These are phyloP conservation scores for Acholoe squamosa DNA, from an alignment of 2,888 invertebrate genomes.

Conservation along the genomic window DNA sequence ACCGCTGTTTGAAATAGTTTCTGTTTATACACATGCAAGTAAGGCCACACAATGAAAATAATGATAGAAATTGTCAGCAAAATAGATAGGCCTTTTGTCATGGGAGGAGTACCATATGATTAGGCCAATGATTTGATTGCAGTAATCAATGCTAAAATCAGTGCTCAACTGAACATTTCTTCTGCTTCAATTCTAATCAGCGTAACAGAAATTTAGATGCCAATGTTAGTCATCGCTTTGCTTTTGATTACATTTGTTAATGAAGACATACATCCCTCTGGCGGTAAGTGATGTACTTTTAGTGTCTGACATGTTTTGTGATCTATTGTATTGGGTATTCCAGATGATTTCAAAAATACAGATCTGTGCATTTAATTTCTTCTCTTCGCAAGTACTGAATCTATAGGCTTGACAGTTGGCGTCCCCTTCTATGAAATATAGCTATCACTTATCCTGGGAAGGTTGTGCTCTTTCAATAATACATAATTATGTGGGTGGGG, in stretches of 20 bases:
- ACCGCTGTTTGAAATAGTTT: neutral
- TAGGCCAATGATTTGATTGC: too few relatives aligned
- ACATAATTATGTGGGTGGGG: too few relatives aligned
- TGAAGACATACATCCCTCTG: neutral
- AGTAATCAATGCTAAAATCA: too few relatives aligned
- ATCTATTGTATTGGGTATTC: neutral
- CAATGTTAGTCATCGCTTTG: slow-evolving; percentile 7
- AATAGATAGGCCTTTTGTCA: too few relatives aligned
- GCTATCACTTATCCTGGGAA: too few relatives aligned
- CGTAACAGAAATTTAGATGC: neutral
- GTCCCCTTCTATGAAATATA: too few relatives aligned
- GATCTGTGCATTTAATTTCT: neutral
- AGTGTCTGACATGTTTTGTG: slow-evolving; percentile 1
- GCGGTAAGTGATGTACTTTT: slow-evolving; percentile 39
- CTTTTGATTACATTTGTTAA: neutral
- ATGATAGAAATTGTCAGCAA: too few relatives aligned
- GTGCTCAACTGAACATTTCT: too few relatives aligned
- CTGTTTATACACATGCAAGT: neutral
- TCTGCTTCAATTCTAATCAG: too few relatives aligned
- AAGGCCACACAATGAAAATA: neutral
- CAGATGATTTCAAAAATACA: neutral
- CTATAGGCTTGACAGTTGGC: too few relatives aligned
- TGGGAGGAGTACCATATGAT: too few relatives aligned
- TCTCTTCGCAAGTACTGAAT: neutral
- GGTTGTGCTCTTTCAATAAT: too few relatives aligned